phyloP scores from a whole-genome alignment of 2,113 vertebrate species.

The Bambusicola thoracicus region DNA sequence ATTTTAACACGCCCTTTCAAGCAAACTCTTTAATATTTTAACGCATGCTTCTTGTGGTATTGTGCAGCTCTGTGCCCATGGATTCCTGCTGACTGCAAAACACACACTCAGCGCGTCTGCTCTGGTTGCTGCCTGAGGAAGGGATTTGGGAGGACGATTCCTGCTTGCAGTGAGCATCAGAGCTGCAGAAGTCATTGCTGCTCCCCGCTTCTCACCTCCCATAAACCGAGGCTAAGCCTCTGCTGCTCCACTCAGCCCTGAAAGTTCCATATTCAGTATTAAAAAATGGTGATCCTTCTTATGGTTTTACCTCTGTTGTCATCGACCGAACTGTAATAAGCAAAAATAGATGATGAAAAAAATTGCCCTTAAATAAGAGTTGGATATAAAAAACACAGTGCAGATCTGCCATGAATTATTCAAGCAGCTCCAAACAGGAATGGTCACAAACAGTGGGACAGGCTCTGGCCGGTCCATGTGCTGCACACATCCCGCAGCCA shows the following conservation, averaged over 20 bases:
- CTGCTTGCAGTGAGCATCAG: neutral
- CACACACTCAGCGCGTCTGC: neutral
- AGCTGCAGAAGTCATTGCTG: neutral
- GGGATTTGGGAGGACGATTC: constrained; percentile 15
- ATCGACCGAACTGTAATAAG: neutral
- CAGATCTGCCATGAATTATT: constrained; percentile 45
- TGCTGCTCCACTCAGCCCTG: neutral
- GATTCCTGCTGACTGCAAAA: neutral
- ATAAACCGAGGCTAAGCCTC: neutral
- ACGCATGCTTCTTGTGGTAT: neutral
- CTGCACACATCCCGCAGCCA: neutral
- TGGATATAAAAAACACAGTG: neutral
- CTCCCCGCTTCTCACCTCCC: neutral
- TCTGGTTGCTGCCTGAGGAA: neutral
- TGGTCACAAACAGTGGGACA: neutral
- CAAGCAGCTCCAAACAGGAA: constrained; percentile 35
- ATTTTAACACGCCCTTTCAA: neutral
- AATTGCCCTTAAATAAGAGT: constrained; percentile 22
- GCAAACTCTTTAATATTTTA: neutral
- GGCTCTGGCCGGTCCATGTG: neutral
- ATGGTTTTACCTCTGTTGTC: neutral
- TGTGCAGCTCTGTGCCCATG: neutral
- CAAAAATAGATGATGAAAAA: constrained; percentile 36
- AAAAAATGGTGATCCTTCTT: neutral
- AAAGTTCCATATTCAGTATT: neutral